phyloP scores from a whole-genome alignment of 2,113 vertebrate species.

The Peromyscus californicus region DNA sequence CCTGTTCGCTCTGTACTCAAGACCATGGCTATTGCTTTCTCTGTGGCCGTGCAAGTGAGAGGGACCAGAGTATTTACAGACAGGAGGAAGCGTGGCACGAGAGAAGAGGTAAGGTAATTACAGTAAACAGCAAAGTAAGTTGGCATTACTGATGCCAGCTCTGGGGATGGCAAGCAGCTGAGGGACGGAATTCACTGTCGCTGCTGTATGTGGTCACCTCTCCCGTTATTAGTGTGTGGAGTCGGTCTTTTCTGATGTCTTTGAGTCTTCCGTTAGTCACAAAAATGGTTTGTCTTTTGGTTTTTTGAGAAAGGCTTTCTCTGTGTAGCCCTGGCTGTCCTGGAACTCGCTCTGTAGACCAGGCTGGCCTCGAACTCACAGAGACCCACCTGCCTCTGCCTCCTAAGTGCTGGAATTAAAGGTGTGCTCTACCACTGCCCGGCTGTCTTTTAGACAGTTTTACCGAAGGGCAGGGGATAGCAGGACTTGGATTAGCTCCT shows the following conservation, averaged over 20 bases:
- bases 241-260: neutral
- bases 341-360: neutral
- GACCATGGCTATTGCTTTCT: neutral
- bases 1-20: conserved; percentile 16
- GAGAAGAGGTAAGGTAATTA: neutral
- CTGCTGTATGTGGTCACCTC: neutral
- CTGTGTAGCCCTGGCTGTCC: neutral
- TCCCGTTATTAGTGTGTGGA: neutral
- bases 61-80: conserved; percentile 1
- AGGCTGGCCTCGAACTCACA: no score
- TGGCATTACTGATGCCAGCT: neutral
- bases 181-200: neutral
- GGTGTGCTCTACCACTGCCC: neutral
- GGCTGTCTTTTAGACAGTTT: neutral
- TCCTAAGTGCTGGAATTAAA: neutral
- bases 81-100: neutral
- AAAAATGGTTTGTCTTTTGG: neutral
- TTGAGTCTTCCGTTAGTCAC: neutral
- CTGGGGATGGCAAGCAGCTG: neutral
- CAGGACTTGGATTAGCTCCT: neutral
- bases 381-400: no score
- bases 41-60: neutral
- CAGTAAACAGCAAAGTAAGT: neutral
- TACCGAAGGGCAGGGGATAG: neutral
- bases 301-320: neutral